Evolutionary conservation across 2,888 invertebrate species (phyloP).

Genomic region (Cephus spinipes): DNA sequence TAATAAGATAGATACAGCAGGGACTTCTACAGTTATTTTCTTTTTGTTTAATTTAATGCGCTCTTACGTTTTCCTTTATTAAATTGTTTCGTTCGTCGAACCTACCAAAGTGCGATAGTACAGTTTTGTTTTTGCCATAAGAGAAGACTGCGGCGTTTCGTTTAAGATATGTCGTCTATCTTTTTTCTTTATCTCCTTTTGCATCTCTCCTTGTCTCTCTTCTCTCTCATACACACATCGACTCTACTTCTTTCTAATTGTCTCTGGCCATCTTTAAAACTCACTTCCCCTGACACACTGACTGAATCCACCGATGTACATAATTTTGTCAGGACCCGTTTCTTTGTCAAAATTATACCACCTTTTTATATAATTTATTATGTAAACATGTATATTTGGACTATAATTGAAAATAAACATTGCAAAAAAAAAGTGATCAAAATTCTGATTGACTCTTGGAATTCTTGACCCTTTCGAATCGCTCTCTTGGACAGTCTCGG

Average conservation of each 20-base stretch:
- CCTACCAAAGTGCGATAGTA: not conserved
- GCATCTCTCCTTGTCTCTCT: conserved; percentile 6
- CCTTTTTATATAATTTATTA: conserved; percentile 64
- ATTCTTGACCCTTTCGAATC: conserved; percentile 55
- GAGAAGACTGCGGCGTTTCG: not conserved
- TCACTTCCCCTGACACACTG: conserved; percentile 33
- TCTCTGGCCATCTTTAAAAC: not conserved
- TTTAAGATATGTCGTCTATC: not conserved
- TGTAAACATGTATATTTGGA: conserved; percentile 66
- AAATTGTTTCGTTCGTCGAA: not conserved
- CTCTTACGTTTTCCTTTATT: not conserved
- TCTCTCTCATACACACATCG: not conserved
- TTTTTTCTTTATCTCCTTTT: not conserved
- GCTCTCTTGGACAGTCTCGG: conserved; percentile 65
- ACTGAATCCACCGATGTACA: conserved; percentile 62
- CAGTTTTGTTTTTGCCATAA: not conserved
- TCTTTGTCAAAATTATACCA: conserved; percentile 62
- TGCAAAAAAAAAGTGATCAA: conserved; percentile 58
- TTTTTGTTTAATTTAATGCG: not conserved
- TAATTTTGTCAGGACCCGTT: conserved; percentile 48
- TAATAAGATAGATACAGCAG: not conserved
- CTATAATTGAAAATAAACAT: conserved; percentile 64
- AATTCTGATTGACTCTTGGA: conserved; percentile 54
- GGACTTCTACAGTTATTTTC: not conserved
- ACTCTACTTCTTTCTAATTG: not conserved